Conservation (phyloP, 2,797 vertebrate species). For the Sebastes trivittatus region DNA sequence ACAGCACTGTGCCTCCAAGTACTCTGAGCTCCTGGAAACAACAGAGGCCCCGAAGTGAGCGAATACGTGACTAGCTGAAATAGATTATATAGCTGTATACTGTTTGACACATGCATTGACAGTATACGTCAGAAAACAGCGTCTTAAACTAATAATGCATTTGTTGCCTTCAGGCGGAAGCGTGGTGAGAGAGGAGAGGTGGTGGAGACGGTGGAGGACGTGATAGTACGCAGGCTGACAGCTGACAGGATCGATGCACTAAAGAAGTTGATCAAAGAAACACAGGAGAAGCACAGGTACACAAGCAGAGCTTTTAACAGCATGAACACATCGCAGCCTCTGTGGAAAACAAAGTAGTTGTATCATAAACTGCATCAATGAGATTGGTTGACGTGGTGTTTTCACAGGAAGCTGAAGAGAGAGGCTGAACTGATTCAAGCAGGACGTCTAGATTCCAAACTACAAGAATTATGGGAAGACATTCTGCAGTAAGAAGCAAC, state of each 20-base stretch:
- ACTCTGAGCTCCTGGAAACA: conserved; percentile 94
- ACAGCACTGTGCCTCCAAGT: conserved; percentile 96
- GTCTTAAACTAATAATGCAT: background rate
- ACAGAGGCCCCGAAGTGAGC: conserved; percentile 97
- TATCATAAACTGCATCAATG: background rate
- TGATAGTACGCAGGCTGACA: conserved; percentile 94
- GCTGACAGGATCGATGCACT: conserved; percentile 94
- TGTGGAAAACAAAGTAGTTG: background rate
- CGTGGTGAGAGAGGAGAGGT: conserved; percentile 95
- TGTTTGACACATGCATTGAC: background rate
- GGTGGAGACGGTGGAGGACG: conserved; percentile 96
- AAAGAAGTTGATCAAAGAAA: conserved; percentile 94
- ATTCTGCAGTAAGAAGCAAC: conserved; percentile 85
- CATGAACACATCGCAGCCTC: background rate
- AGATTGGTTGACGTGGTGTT: background rate
- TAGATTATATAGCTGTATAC: background rate
- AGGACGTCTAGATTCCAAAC: conserved; percentile 90
- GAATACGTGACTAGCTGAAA: background rate
- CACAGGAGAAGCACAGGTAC: conserved; percentile 95
- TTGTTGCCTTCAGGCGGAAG: conserved; percentile 85
- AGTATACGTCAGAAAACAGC: background rate
- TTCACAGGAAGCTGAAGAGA: conserved; percentile 89
- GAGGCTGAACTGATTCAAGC: conserved; percentile 94
- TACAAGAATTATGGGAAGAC: conserved; percentile 92
- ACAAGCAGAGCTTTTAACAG: background rate